Base-by-base conservation (phyloP, 2,113 vertebrate genomes). In the Onychorhynchus coronatus region DNA sequence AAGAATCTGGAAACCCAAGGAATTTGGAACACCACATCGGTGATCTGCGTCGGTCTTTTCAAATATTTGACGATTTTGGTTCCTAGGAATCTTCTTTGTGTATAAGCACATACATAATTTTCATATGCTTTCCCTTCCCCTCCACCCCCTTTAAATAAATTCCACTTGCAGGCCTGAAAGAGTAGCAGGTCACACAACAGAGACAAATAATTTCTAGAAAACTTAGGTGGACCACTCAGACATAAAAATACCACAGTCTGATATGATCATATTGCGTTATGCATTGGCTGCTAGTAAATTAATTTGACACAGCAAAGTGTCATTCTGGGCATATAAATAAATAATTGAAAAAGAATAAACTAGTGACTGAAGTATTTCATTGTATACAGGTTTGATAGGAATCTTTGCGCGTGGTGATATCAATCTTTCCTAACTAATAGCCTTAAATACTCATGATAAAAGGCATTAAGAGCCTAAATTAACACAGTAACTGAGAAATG, bases 401-500 rank as follows among this genome's bases (percentile, higher is more conserved):
- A 71, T 91, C 31, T 63, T 44, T 58, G 55, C 66, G 63, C 20
- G 1, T n/a, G 39, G 58, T 59, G 42, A 18, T 77, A 67, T 23
- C 44, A 78, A 2, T 86, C n/a, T 90, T 74, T 93, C 59, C 59
- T 44, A 79, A 35, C 50, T 81, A 72, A 73, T 56, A 78, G 61
- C 55, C 37, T 66, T 62, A 68, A 86, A 74, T 49, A 47, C 35
- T 59, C 22, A 2, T 20, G 27, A 77, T 80, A 93, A 91, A 88
- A 96, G 63, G 8, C 30, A 77, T 90, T 90, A 74, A 90, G 80
- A 77, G 33, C 55, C 63, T 86, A 42, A 95, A 96, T 67, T 83
- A 83, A 62, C 63, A 31, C 18, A 68, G 24, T 53, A 72, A 56
- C 58, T 53, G 68, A 85, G 86, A 89, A 92, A 66, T 4, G 2